Evolutionary conservation across 1,140 invertebrate genomes (phyloP).

Genomic region (Anadara kagoshimensis): DNA sequence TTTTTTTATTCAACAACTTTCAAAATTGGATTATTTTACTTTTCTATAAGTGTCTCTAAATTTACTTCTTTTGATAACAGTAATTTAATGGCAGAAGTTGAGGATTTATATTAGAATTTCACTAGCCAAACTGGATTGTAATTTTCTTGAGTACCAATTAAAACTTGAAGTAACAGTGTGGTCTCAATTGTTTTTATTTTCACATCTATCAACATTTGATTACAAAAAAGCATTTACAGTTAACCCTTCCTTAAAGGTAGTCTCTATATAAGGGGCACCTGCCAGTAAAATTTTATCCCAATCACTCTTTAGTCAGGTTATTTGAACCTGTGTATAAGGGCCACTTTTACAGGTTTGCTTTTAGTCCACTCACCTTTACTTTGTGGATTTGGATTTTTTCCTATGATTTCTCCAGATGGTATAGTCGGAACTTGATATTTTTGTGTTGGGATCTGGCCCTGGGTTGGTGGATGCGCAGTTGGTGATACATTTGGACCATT

Average conservation of each 20-base stretch:
- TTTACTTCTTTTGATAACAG: not conserved
- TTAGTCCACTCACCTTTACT: not conserved
- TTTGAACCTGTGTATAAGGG: too few species aligned
- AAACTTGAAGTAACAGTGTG: not conserved
- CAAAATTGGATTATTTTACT: too few species aligned
- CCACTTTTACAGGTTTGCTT: too few species aligned
- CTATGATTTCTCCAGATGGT: slow-evolving; percentile 29
- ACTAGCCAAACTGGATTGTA: too few species aligned
- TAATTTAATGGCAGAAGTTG: too few species aligned
- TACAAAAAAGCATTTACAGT: too few species aligned
- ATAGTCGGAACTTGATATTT: slow-evolving; percentile 10
- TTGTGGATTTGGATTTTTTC: slow-evolving; percentile 16
- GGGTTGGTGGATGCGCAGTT: slow-evolving; percentile 1
- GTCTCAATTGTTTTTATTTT: not conserved
- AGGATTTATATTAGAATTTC: slow-evolving; percentile 21
- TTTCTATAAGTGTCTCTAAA: not conserved
- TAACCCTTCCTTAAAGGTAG: too few species aligned
- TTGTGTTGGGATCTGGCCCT: not conserved
- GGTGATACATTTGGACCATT: slow-evolving; percentile 1
- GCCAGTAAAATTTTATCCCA: too few species aligned
- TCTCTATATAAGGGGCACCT: too few species aligned
- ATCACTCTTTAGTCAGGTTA: too few species aligned
- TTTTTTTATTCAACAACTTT: not conserved
- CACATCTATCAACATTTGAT: too few species aligned
- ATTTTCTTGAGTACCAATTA: too few species aligned